Conservation (phyloP, 2,888 invertebrate species). For the Chydorus sphaericus region DNA sequence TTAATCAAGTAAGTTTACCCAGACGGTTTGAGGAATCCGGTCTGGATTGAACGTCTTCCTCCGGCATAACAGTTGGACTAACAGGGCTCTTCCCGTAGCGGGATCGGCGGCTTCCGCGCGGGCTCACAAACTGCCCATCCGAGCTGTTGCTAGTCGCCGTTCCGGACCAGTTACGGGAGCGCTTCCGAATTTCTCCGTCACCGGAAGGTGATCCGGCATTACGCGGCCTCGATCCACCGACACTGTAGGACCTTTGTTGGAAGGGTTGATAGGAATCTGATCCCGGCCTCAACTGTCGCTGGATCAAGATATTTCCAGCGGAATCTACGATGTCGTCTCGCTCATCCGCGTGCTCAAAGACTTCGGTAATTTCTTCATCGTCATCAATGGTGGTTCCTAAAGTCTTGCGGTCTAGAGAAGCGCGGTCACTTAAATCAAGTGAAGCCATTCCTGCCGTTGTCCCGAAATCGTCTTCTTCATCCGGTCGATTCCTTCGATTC, state of each 20-base stretch:
- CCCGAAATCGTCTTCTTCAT: not conserved
- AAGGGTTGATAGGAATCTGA: not conserved
- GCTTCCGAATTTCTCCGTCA: not conserved
- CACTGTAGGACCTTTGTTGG: not conserved
- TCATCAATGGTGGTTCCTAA: not conserved
- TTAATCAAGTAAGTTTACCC: too few species aligned
- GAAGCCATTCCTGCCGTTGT: not conserved
- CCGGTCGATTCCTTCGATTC: not conserved
- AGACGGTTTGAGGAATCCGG: too few species aligned
- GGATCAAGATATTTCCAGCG: not conserved
- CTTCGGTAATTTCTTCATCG: slow-evolving; percentile 4
- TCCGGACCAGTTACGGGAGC: slow-evolving; percentile 11
- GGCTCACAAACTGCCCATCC: not conserved
- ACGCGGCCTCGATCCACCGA: not conserved
- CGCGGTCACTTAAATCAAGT: not conserved
- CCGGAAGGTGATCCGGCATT: not conserved
- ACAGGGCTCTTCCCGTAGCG: not conserved
- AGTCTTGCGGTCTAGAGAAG: not conserved
- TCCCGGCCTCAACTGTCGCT: not conserved
- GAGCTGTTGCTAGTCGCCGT: not conserved
- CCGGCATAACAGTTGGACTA: too few species aligned
- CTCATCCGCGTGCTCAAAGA: not conserved
- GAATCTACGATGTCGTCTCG: not conserved
- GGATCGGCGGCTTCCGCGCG: not conserved
- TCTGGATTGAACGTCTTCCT: not conserved